Percentiles rank a stretch among this genome's conserved stretches.
These are phyloP conservation scores for Napeogenes inachia DNA, from an alignment of 2,888 invertebrate genomes.

Conservation along the genomic window DNA sequence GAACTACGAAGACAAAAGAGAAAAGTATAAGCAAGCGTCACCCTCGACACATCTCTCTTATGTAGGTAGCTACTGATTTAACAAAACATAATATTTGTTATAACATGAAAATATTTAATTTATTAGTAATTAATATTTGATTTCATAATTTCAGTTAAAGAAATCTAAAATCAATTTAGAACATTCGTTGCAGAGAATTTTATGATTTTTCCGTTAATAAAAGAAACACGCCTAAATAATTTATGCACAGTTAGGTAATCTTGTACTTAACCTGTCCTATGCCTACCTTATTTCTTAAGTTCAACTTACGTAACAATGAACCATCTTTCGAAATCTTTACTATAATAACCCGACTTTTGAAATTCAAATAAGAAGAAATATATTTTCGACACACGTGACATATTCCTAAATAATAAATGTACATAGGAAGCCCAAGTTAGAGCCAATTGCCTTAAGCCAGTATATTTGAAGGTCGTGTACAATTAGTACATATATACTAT, in stretches of 20 bases:
- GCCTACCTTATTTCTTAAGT: conserved; percentile 1
- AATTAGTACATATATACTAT: neutral
- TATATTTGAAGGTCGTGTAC: conserved; percentile 17
- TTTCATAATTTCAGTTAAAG: too few species aligned
- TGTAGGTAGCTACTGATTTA: too few species aligned
- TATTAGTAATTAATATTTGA: too few species aligned
- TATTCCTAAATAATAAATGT: neutral
- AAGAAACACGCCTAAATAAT: neutral
- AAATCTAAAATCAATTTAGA: neutral
- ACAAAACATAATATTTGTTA: too few species aligned
- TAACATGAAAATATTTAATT: too few species aligned
- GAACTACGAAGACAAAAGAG: too few species aligned
- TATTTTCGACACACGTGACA: neutral
- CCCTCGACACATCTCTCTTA: too few species aligned
- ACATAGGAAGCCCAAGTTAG: neutral
- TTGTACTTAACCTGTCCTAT: neutral
- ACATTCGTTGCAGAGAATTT: conserved; percentile 2
- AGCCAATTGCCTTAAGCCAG: neutral
- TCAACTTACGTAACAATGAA: neutral
- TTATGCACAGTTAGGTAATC: neutral
- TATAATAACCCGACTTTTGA: neutral
- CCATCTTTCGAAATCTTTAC: neutral
- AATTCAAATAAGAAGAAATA: neutral
- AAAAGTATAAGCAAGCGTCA: too few species aligned
- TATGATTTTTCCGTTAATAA: neutral